Base-by-base conservation (phyloP, 2,888 invertebrate genomes). In the Phyllotreta striolata region DNA sequence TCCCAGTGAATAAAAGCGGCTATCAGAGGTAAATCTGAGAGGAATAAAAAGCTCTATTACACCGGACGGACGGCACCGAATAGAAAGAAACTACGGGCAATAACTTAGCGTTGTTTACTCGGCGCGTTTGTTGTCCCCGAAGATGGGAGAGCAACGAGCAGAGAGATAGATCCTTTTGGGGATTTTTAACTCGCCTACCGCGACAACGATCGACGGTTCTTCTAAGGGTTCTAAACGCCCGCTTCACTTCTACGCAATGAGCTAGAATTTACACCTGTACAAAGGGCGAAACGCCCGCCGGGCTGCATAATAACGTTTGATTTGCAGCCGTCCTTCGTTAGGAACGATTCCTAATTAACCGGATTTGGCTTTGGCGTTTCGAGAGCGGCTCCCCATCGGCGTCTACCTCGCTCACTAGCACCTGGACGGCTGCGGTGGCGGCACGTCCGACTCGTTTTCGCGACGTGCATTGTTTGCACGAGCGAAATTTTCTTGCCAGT, bases 51-150 rank as follows among this genome's bases (percentile, higher is more conserved):
- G 52, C 52, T 52, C 44, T 54, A 60, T 60, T 60, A 60, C 52
- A 34, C 51, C 46, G 47, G 55, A 55, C 62, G 35, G 47, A 24
- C 24, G 24, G 24, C 24, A 39, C 43, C 35, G 62, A 40, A 40
- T 66, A 49, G 60, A 66, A 67, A 69, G 67, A 66, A 24, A 67
- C 43, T 66, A 65, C 63, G 57, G 54, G 64, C 67, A 66, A 67
- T 70, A 69, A 67, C 67, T 70, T 66, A 68, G 63, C 62, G 66
- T 59, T 65, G 68, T 70, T 70, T 68, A 67, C 63, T 61, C 58
- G 55, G 65, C 66, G 43, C 68, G 66, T 64, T 67, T 66, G 64
- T 64, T 55, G 24, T 24, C 69, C 65, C 61, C 9, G 47, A 55
- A 66, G 62, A 68, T 56, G 46, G 37, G 51, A 64, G 58, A 62